Conservation (phyloP, 1,140 invertebrate genomes). For the Conopomorpha cramerella region DNA sequence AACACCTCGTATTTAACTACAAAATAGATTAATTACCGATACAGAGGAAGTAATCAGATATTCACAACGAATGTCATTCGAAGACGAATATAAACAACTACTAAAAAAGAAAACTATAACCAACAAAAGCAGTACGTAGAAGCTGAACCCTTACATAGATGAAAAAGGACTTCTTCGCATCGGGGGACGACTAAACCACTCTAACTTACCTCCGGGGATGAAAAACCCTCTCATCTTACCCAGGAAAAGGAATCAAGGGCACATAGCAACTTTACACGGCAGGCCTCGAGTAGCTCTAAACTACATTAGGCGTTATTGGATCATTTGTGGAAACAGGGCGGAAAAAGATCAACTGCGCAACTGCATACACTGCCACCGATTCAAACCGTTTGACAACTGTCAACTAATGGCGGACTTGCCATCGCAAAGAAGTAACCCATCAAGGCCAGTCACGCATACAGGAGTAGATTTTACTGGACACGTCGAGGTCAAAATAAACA, state of each 20-base stretch:
- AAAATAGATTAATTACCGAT: too few relatives aligned
- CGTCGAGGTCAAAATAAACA: background rate
- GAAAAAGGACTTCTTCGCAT: too few relatives aligned
- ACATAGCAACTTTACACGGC: constrained; percentile 9
- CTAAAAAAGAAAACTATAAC: background rate
- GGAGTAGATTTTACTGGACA: background rate
- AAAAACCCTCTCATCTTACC: too few relatives aligned
- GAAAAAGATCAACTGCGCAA: background rate
- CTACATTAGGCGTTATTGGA: background rate
- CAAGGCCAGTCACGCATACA: background rate
- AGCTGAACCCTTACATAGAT: too few relatives aligned
- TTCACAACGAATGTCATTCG: background rate
- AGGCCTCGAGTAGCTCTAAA: constrained; percentile 8
- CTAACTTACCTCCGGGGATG: too few relatives aligned
- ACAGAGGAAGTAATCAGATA: too few relatives aligned
- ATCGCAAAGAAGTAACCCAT: background rate
- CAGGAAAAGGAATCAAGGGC: constrained; percentile 6
- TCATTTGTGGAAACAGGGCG: background rate
- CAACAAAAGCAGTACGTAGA: constrained; percentile 1
- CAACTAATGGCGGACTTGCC: background rate
- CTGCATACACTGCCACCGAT: background rate
- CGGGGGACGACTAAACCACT: too few relatives aligned
- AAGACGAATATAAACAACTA: constrained; percentile 1
- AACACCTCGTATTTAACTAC: constrained; percentile 1
- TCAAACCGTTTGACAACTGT: background rate